These are phyloP conservation scores for Paratilapia polleni DNA, from an alignment of 2,113 vertebrate genomes.

Conservation along the genomic window DNA sequence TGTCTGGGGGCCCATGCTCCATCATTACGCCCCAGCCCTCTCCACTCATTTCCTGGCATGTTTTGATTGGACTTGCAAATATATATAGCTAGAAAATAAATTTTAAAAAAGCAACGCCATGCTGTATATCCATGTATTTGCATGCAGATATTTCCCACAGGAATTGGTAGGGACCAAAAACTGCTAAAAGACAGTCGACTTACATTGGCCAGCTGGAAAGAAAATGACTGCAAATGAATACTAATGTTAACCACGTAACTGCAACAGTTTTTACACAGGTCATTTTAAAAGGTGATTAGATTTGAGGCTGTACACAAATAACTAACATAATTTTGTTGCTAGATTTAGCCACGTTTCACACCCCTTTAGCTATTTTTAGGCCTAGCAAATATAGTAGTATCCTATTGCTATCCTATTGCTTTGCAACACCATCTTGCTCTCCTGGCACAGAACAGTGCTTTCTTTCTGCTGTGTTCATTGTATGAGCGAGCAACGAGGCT, in stretches of 20 bases:
- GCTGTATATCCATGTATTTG: neutral
- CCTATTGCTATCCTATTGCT: neutral
- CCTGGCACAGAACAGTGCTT: neutral
- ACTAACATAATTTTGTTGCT: neutral
- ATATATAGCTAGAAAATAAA: fast-evolving
- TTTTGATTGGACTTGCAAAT: neutral
- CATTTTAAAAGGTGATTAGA: neutral
- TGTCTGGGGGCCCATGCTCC: neutral
- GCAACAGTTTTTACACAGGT: neutral
- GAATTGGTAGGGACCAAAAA: neutral
- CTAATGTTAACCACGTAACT: neutral
- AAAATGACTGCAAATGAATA: neutral
- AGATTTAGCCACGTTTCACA: neutral
- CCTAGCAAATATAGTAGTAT: neutral
- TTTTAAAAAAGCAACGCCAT: neutral
- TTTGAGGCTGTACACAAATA: neutral
- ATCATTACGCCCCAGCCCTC: neutral
- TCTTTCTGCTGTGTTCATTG: neutral
- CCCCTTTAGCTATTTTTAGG: too few species aligned
- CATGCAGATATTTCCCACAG: neutral
- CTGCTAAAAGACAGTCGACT: neutral
- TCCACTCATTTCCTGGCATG: neutral
- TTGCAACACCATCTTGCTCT: neutral
- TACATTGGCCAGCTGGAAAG: neutral
- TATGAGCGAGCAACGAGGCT: neutral